Percentiles rank a stretch among this genome's conserved stretches.
phyloP scores from a whole-genome alignment of 2,797 vertebrate genomes.

The Acanthis flammea region DNA sequence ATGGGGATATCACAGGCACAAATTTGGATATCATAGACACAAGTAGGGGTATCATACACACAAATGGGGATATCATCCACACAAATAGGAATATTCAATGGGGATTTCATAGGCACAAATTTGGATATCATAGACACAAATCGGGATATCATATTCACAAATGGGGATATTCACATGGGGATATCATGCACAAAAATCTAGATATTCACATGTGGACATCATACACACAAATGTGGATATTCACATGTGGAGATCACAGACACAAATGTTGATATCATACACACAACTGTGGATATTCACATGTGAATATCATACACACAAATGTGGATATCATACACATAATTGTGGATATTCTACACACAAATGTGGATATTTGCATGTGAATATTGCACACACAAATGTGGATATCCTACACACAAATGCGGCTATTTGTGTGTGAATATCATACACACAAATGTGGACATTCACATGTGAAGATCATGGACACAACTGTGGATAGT shows the following conservation, averaged over 20 bases:
- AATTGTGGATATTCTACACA: background rate
- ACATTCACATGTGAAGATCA: too few species aligned
- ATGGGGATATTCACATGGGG: too few species aligned
- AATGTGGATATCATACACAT: background rate
- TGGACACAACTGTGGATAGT: too few species aligned
- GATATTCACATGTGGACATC: too few species aligned
- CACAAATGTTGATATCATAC: too few species aligned
- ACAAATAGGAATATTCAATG: background rate
- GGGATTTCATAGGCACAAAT: too few species aligned
- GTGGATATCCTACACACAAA: too few species aligned
- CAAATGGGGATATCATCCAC: background rate
- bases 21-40: background rate
- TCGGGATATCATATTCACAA: background rate
- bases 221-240: background rate
- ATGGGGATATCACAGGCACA: background rate
- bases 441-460: too few species aligned
- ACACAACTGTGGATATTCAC: background rate
- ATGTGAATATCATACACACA: background rate
- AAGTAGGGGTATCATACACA: too few species aligned
- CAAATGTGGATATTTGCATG: background rate
- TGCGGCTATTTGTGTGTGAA: too few species aligned
- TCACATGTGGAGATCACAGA: fast-evolving
- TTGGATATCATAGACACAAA: too few species aligned
- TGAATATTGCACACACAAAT: background rate
- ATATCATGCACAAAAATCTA: background rate